Conservation (phyloP, 2,888 invertebrate genomes). For the Nemapogon koenigi region DNA sequence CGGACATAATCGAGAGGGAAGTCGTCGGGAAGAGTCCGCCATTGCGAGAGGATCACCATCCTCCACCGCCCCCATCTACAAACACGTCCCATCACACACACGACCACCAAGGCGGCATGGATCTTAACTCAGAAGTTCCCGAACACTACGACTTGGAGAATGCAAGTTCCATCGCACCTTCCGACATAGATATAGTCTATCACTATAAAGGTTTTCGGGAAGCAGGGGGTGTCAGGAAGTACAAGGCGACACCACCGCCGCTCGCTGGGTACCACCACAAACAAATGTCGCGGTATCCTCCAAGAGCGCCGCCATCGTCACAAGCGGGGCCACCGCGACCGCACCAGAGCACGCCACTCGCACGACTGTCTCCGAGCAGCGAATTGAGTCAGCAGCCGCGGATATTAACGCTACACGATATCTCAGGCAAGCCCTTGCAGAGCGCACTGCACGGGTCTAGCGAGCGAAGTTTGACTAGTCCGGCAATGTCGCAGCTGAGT, state of each 20-base stretch:
- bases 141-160: slow-evolving; percentile 97
- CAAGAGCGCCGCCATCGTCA: slow-evolving; percentile 73
- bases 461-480: slow-evolving; percentile 89
- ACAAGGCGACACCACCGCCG: slow-evolving; percentile 86
- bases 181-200: slow-evolving; percentile 95
- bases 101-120: slow-evolving; percentile 76
- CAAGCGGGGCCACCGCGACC: slow-evolving; percentile 74
- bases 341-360: slow-evolving; percentile 90
- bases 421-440: slow-evolving; percentile 91
- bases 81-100: slow-evolving; percentile 74
- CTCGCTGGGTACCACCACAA: slow-evolving; percentile 80
- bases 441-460: slow-evolving; percentile 91
- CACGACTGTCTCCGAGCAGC: slow-evolving; percentile 89
- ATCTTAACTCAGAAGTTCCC: slow-evolving; percentile 80
- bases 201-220: slow-evolving; percentile 95
- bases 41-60: slow-evolving; percentile 78
- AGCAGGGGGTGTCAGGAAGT: slow-evolving; percentile 82
- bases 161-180: slow-evolving; percentile 96
- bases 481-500: slow-evolving; percentile 90
- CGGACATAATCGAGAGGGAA: slow-evolving; percentile 93
- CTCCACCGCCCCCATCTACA: slow-evolving; percentile 78
- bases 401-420: slow-evolving; percentile 91
- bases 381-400: slow-evolving; percentile 92
- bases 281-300: slow-evolving; percentile 77
- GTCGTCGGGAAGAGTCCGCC: slow-evolving; percentile 85